These are phyloP conservation scores for Fringilla coelebs DNA, from an alignment of 2,797 vertebrate genomes.

Conservation along the genomic window DNA sequence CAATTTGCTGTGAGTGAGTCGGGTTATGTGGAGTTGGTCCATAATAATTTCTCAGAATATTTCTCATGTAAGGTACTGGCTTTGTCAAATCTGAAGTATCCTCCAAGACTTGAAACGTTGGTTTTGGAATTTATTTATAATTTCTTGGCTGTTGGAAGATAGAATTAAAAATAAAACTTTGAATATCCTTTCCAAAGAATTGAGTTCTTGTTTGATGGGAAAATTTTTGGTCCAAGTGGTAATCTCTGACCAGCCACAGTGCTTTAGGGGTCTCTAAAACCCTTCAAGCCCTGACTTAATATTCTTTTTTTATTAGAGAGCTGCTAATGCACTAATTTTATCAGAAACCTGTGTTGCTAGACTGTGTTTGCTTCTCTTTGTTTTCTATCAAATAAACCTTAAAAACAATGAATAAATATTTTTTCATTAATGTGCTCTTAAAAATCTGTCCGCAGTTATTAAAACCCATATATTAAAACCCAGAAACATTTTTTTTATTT, in stretches of 20 bases:
- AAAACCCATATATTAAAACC: neutral
- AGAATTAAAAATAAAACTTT: slow-evolving; percentile 16
- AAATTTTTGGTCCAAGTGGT: neutral
- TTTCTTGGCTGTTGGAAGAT: neutral
- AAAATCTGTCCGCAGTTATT: neutral
- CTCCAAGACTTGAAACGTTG: neutral
- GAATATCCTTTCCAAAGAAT: slow-evolving; percentile 5
- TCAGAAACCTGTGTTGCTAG: slow-evolving; percentile 7
- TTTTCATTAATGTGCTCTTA: neutral
- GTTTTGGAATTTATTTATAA: neutral
- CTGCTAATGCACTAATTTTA: neutral
- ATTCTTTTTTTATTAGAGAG: neutral
- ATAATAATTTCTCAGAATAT: neutral
- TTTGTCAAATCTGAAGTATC: neutral
- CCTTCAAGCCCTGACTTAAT: neutral
- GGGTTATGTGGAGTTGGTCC: neutral
- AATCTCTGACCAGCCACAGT: neutral
- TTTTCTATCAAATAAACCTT: slow-evolving; percentile 39
- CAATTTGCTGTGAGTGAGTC: accelerated
- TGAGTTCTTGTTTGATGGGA: neutral
- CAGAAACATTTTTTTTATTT: neutral
- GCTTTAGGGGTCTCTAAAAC: neutral
- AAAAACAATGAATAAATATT: neutral
- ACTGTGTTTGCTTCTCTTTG: neutral
- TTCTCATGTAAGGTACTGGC: neutral